Percentiles rank a stretch among this genome's conserved stretches.
phyloP scores from a whole-genome alignment of 2,113 vertebrate genomes.

The Callopanchax toddi region DNA sequence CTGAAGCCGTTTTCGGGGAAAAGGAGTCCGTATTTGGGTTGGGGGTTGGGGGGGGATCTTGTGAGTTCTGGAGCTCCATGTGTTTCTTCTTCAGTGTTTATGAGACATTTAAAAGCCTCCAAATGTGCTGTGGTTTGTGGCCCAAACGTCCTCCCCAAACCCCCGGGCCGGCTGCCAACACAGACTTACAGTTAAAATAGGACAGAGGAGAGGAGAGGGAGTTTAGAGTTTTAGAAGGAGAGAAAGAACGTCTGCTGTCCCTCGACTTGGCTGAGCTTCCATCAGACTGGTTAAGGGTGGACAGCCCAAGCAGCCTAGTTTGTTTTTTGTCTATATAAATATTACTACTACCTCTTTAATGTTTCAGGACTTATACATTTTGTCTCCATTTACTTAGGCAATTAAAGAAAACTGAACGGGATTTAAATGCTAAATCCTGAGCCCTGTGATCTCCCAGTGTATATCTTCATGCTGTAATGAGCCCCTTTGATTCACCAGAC shows the following conservation, averaged over 20 bases:
- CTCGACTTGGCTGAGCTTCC: conserved; percentile 29
- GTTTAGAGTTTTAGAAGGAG: conserved; percentile 17
- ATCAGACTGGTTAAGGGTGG: conserved; percentile 16
- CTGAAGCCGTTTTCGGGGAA: conserved; percentile 55
- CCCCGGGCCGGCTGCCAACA: conserved; percentile 37
- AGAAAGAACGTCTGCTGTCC: conserved; percentile 10
- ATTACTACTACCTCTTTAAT: conserved; percentile 4
- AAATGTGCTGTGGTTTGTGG: conserved; percentile 69
- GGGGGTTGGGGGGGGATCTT: neutral
- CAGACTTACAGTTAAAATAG: conserved; percentile 44
- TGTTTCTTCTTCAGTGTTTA: conserved; percentile 60
- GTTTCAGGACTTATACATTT: conserved; percentile 9
- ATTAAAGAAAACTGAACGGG: conserved; percentile 28
- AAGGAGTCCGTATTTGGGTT: conserved; percentile 20
- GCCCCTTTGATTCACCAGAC: too few relatives aligned
- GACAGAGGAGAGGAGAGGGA: conserved; percentile 19
- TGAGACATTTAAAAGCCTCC: conserved; percentile 65
- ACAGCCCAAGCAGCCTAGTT: neutral
- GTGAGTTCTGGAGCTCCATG: conserved; percentile 33
- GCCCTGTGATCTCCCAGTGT: neutral
- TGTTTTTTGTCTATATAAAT: conserved; percentile 30
- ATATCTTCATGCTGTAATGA: conserved; percentile 27
- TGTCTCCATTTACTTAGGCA: conserved; percentile 9
- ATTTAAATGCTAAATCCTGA: conserved; percentile 22
- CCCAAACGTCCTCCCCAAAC: conserved; percentile 50